Percentiles rank a stretch among this genome's conserved stretches.
phyloP scores from a whole-genome alignment of 2,113 vertebrate species.

The Crotalus helleri region DNA sequence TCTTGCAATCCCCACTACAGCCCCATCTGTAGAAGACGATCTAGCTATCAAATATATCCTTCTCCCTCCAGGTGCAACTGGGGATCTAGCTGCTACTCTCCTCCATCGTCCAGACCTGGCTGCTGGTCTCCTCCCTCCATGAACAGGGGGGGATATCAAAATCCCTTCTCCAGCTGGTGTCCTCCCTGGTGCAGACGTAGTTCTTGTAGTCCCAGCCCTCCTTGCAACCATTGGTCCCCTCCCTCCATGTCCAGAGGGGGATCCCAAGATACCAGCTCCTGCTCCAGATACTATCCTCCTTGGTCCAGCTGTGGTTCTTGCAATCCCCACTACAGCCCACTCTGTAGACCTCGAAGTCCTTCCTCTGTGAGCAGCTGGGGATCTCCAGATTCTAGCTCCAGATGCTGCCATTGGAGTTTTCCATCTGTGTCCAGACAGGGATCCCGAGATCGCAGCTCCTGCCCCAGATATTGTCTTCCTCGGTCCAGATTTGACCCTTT shows the following conservation, averaged over 20 bases:
- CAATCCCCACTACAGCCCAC: too few relatives aligned
- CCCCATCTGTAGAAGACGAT: background rate
- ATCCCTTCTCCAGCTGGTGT: background rate
- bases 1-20: background rate
- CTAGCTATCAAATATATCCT: too few relatives aligned
- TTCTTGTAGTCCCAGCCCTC: accelerated
- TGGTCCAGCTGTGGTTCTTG: background rate
- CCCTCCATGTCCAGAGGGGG: too few relatives aligned
- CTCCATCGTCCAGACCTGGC: too few relatives aligned
- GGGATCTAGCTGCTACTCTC: too few relatives aligned
- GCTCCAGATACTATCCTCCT: background rate
- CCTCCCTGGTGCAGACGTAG: too few relatives aligned
- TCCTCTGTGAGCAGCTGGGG: too few relatives aligned
- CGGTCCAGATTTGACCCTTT: too few relatives aligned
- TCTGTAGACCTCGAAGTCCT: too few relatives aligned
- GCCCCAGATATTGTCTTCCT: background rate
- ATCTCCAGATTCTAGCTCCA: background rate
- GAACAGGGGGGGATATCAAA: background rate
- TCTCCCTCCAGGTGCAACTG: too few relatives aligned
- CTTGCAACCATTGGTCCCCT: background rate
- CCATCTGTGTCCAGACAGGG: too few relatives aligned
- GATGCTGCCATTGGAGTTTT: background rate
- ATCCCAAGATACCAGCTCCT: background rate
- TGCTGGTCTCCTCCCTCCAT: background rate
- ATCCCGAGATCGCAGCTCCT: too few relatives aligned